Evolutionary conservation across 2,113 vertebrate species (phyloP), one percentile per base, ranked within the genome.

Genomic region (Haliaeetus leucogaster): DNA sequence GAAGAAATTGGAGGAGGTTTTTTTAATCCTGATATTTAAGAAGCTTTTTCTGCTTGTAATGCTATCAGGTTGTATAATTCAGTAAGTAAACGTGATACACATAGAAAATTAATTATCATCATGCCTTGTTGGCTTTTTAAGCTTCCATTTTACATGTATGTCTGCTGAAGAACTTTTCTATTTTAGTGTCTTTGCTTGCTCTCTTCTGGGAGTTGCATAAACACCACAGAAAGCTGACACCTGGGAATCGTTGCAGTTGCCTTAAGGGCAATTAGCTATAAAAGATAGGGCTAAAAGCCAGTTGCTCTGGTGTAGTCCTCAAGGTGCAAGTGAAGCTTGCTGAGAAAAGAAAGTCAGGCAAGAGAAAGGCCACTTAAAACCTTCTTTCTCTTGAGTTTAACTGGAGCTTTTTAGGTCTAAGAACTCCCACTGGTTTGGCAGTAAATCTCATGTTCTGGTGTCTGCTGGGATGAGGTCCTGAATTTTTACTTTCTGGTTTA

Each of bases 271-370:
- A 95, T 94, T 90, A 95, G 71, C 87, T 90, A 83, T 82, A 90
- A 96, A 96, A 94, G 82, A 63, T 1, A 76, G 48, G 92, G 48
- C 89, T 96, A 94, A 96, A 96, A 96, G 96, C 90, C 95, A 95
- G 95, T 90, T 97, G 74, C 82, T 90, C 53, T 88, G 42, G 48
- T 82, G 92, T 88, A 92, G 74, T 70, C 84, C 74, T 96, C 34
- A 77, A 95, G 94, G 66, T 38, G 66, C 79, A 80, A 79, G 82
- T 86, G 74, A 72, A 79, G 43, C 70, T 91, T 79, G 48, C 62
- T 90, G 74, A 77, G 85, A 90, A 96, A 80, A 86, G 10, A 25
- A 91, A 93, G 62, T 40, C 70, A 88, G n/a, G n/a, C n/a, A 26
- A 56, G 56, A 76, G 62, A 89, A 89, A 96, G 34, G 58, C 25